Base-by-base conservation (phyloP, 2,888 invertebrate genomes). In the Caradrina kadenii region DNA sequence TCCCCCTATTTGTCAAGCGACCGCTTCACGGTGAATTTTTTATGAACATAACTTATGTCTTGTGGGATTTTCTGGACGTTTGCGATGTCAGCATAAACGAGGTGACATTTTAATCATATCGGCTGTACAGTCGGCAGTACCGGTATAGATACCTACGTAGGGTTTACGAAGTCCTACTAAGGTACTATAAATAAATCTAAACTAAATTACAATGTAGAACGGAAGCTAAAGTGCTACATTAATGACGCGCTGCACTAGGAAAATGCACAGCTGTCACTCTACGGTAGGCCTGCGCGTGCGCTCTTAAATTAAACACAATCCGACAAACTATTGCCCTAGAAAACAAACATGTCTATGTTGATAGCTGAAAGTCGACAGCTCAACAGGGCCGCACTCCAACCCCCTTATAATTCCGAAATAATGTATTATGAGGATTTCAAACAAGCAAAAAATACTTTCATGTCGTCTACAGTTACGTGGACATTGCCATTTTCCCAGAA, bases 291-390 rank as follows among this genome's bases (percentile, higher is more conserved):
- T 74, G 78, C 74, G 80, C 78, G 71, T 71, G 69, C 68, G 87
- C 89, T 90, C 90, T 91, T 87, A 91, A 91, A 91, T 89, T 89
- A 89, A 92, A 91, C 91, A 90, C 79, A 89, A 88, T 89, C 89
- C 85, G 79, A 86, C 89, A 91, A 91, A 91, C 89, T 87, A 88
- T 87, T 90, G 87, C 87, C 84, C 89, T 89, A 91, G 87, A 90
- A 92, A 93, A 93, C 90, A 94, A 93, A 93, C 91, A 91, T 81
- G 87, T 58, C 84, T 83, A 85, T 77, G 74, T 58, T 54, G 65
- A 77, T 72, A 76, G 69, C 35, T 35, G 35, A 35, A 35, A 35
- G 35, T 35, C 35, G 52, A 64, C 61, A 72, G 60, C 56, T 67
- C 39, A 62, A 52, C 55, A 80, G 79, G 83, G 77, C 65, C 73